These are phyloP conservation scores for Syngnathus floridae DNA, from an alignment of 2,113 vertebrate species.

Conservation along the genomic window DNA sequence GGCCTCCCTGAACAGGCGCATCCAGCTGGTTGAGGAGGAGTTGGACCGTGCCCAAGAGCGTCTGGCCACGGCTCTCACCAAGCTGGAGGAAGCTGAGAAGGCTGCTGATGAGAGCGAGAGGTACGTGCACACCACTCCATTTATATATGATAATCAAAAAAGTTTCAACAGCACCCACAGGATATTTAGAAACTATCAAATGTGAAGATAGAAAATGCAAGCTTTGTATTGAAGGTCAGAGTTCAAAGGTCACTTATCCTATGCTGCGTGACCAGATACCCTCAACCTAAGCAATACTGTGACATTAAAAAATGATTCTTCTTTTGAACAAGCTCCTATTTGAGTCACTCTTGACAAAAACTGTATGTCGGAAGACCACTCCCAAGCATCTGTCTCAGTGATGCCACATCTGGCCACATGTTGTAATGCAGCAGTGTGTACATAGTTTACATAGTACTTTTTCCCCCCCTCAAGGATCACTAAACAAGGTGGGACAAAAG, in stretches of 20 bases:
- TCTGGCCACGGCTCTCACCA: slow-evolving; percentile 92
- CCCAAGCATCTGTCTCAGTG: background rate
- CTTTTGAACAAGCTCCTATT: background rate
- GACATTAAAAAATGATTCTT: background rate
- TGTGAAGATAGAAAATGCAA: background rate
- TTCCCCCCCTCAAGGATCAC: background rate
- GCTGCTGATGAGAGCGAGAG: slow-evolving; percentile 98
- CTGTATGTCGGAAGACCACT: background rate
- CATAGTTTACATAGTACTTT: too few relatives aligned
- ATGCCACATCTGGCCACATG: slow-evolving; percentile 21
- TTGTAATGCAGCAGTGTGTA: background rate
- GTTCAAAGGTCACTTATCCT: background rate
- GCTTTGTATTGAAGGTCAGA: background rate
- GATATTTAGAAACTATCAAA: background rate
- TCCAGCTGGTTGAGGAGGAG: slow-evolving; percentile 99
- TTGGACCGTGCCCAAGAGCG: slow-evolving; percentile 97
- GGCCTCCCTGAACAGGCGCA: slow-evolving; percentile 96
- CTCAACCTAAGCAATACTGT: background rate
- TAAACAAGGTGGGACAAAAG: background rate
- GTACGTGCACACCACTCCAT: slow-evolving; percentile 57
- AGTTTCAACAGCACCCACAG: background rate
- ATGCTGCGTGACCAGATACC: background rate
- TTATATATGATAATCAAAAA: background rate
- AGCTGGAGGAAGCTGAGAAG: slow-evolving; percentile 98
- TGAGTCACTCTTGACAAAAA: background rate